Percentiles rank a stretch among this genome's conserved stretches.
phyloP scores from a whole-genome alignment of 2,113 vertebrate genomes.

The Uria lomvia region DNA sequence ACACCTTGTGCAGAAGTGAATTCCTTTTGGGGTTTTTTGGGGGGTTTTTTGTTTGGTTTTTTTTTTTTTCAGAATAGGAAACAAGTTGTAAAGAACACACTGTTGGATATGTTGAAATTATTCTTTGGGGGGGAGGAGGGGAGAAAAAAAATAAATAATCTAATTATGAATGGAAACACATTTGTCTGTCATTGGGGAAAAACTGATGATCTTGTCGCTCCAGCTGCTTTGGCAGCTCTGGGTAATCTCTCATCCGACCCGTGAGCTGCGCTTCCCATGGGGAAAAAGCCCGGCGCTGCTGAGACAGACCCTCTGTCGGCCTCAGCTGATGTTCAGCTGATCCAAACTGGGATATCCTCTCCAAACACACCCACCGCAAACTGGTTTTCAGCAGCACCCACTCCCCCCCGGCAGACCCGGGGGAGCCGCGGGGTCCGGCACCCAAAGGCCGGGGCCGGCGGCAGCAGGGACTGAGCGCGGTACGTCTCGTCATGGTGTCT shows the following conservation, averaged over 20 bases:
- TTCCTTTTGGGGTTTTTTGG: constrained; percentile 3
- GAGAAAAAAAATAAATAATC: background rate
- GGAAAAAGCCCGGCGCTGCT: constrained; percentile 51
- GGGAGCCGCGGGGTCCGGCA: constrained; percentile 20
- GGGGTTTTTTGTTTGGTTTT: background rate
- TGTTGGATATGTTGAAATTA: constrained; percentile 67
- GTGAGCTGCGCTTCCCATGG: constrained; percentile 32
- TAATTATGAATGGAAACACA: constrained; percentile 70
- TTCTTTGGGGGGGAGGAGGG: background rate
- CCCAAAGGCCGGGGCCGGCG: background rate
- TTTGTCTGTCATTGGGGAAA: constrained; percentile 73
- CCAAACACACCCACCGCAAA: constrained; percentile 5
- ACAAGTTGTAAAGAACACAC: constrained; percentile 74
- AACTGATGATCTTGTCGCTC: constrained; percentile 63
- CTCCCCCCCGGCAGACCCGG: constrained; percentile 33
- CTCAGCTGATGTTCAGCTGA: constrained; percentile 70
- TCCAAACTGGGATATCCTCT: constrained; percentile 20
- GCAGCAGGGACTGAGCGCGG: constrained; percentile 53
- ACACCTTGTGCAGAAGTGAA: constrained; percentile 73
- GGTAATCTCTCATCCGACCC: constrained; percentile 62
- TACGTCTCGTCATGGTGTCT: constrained; percentile 72
- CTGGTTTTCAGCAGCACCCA: constrained; percentile 48
- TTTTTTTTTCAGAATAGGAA: constrained; percentile 15
- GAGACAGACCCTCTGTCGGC: constrained; percentile 14
- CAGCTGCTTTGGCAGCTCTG: constrained; percentile 62